Percentiles rank a stretch among this genome's conserved stretches.
Conservation (phyloP, 2,113 vertebrate species). For the Sander lucioperca region DNA sequence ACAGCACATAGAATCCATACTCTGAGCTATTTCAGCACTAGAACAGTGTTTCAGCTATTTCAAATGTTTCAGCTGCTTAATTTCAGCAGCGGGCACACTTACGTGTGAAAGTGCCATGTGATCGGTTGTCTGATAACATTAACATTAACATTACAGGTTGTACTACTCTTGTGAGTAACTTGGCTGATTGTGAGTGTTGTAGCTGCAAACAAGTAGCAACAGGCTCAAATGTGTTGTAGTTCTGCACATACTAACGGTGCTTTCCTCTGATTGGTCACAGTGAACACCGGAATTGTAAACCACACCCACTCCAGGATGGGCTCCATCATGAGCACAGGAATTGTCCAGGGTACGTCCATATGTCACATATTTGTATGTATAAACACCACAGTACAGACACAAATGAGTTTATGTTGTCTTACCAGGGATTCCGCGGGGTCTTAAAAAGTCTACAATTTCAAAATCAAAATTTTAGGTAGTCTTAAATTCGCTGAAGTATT, state of each 20-base stretch:
- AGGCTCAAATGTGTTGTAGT: neutral
- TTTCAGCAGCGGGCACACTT: neutral
- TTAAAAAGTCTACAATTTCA: too few species aligned
- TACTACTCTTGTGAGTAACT: neutral
- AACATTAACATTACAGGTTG: neutral
- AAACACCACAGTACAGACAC: too few species aligned
- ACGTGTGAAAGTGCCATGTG: neutral
- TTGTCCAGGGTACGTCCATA: constrained; percentile 90
- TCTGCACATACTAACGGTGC: neutral
- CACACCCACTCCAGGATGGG: constrained; percentile 97
- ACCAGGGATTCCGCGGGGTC: too few species aligned
- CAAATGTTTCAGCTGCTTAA: neutral
- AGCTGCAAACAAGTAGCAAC: neutral
- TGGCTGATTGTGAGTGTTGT: neutral
- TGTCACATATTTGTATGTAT: too few species aligned
- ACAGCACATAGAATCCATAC: neutral
- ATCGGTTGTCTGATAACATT: neutral
- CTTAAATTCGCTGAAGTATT: too few species aligned
- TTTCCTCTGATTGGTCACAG: constrained; percentile 74
- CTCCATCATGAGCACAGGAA: constrained; percentile 97
- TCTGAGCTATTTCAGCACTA: neutral
- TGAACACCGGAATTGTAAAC: constrained; percentile 96
- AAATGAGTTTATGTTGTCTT: too few species aligned
- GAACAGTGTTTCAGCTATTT: neutral
- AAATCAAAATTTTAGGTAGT: too few species aligned